These are phyloP conservation scores for Parnassius orleans DNA, from an alignment of 2,888 invertebrate species.

Conservation along the genomic window DNA sequence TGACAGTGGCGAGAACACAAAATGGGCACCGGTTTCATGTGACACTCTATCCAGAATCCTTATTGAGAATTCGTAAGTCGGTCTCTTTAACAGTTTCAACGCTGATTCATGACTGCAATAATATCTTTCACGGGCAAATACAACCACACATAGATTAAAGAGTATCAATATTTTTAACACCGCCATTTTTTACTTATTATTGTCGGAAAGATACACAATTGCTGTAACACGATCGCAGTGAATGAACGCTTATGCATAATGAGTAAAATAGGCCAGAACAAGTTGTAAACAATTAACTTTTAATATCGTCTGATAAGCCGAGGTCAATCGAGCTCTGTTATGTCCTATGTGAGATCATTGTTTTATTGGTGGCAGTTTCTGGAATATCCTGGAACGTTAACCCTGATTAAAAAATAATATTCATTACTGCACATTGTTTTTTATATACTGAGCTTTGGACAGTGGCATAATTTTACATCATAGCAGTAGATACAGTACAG, in stretches of 20 bases:
- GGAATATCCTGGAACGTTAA: background rate
- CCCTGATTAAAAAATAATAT: too few relatives aligned
- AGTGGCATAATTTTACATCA: too few relatives aligned
- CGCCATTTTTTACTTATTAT: background rate
- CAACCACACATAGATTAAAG: slow-evolving; percentile 18
- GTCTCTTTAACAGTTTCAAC: slow-evolving; percentile 42
- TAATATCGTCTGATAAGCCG: slow-evolving; percentile 19
- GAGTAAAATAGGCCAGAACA: background rate
- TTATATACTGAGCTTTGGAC: too few relatives aligned
- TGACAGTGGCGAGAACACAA: slow-evolving; percentile 59
- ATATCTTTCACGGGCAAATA: slow-evolving; percentile 31
- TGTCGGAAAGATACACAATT: background rate
- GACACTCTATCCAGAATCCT: slow-evolving; percentile 52
- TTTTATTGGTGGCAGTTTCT: slow-evolving; percentile 5
- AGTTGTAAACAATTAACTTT: slow-evolving; percentile 21
- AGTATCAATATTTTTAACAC: background rate
- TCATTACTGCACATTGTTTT: too few relatives aligned
- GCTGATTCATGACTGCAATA: slow-evolving; percentile 45
- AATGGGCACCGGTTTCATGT: slow-evolving; percentile 50
- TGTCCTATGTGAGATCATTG: slow-evolving; percentile 8
- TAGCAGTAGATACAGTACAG: too few relatives aligned
- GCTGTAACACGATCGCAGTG: background rate
- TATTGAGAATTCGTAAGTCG: slow-evolving; percentile 56
- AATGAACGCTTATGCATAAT: slow-evolving; percentile 3
- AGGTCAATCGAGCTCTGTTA: slow-evolving; percentile 4